Base-by-base conservation (phyloP, 2,113 vertebrate species). In the Sorex araneus region DNA sequence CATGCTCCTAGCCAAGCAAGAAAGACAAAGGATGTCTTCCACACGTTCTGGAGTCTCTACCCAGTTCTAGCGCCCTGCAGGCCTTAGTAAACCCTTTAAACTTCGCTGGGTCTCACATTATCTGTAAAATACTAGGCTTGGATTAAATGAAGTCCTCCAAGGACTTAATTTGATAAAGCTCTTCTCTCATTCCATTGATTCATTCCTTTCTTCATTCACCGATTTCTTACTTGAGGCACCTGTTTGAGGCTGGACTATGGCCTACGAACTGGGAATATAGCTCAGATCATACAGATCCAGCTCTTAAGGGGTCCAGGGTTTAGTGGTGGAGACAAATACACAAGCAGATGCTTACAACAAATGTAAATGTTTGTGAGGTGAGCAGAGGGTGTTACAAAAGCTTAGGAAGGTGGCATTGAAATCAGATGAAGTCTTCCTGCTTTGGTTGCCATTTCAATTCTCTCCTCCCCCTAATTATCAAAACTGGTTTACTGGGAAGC, bases 371-470 rank as follows among this genome's bases (percentile, higher is more conserved):
- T 71, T 28, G 3, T 32, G 60, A 32, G 47, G 32, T 36, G 70
- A 40, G n/a, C 23, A 3, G 54, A 15, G 25, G 30, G 10, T 91
- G 6, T n/a, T 30, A 50, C n/a, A 25, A 91, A 47, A 93, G 54
- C 28, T 60, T 25, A 3, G 60, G 54, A 18, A 30, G 18, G 18
- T 75, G n/a, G n/a, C 19, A 1, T 71, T 89, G 64, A 19, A 50
- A 43, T 63, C 75, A 79, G 6, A n/a, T 23, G 18, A 64, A 27
- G 63, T 8, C 57, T 30, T 75, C 18, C 50, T 60, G 13, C 67
- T 28, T 70, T 34, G 54, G 57, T 77, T 95, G 79, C 54, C 87
- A 25, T 74, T 83, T 93, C 71, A 19, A 45, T 84, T 64, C n/a
- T 66, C 32, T 47, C 18, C 23, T 79, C 36, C 84, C 34, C 57